Evolutionary conservation across 2,888 invertebrate species (phyloP), one percentile per base, ranked within the genome.

Genomic region (Troilus luridus): DNA sequence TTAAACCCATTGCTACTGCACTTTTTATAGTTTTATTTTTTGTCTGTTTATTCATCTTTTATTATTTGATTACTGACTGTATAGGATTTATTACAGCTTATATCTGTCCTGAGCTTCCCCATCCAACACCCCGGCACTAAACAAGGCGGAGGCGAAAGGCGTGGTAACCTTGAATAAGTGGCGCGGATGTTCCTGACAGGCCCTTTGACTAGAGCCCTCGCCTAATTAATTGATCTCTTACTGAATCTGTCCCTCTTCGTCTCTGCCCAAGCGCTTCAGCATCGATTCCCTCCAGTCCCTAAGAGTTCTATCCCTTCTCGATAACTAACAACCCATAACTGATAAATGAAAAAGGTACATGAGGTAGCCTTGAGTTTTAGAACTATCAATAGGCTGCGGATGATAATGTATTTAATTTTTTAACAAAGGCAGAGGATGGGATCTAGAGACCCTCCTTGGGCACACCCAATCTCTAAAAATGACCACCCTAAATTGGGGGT

Each of bases 141-240:
- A 85, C n/a, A 85, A 56, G 85, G 7, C 14, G 27, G 27, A 21
- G n/a, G 41, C 19, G 10, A 54, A 81, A 81, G 81, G 19, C 54
- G 14, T 54, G 56, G 14, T 5, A 17, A 6, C 17, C 27, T 56
- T 85, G 85, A 85, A 56, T 56, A 85, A 85, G 85, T n/a, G 85
- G 21, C 6, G n/a, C 7, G 85, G 85, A 85, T 85, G 85, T 5
- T n/a, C 10, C 56, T 85, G 85, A 85, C 85, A 85, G 85, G 19
- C n/a, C 56, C 85, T 85, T 85, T 85, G 85, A 41, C n/a, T n/a
- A 9, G 6, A 0, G 7, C 19, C 19, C 72, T 19, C 14, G 11
- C 8, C 85, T 85, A 85, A 85, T 85, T 85, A 85, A 85, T 85
- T 54, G 85, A 85, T 8, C 72, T 54, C 85, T 85, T 85, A 85